Conservation (phyloP, 2,797 vertebrate species). For the Ciconia nigra region DNA sequence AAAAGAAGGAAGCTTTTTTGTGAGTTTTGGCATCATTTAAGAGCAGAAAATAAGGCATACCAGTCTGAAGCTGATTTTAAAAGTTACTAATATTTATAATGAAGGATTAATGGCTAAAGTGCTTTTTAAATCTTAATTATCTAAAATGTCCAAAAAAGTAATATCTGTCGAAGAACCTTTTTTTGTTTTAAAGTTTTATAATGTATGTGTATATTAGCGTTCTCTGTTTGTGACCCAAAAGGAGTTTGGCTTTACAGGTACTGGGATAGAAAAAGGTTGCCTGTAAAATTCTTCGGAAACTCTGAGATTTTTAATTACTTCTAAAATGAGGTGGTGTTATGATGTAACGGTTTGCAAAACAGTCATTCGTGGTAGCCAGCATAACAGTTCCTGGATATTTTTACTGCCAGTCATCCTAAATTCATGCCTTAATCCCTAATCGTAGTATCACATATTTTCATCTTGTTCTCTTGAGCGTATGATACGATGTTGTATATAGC, state of each 20-base stretch:
- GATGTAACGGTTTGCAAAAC: neutral
- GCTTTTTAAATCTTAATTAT: neutral
- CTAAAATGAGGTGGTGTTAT: neutral
- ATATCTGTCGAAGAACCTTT: neutral
- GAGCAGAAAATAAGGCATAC: fast-evolving
- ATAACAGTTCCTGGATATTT: neutral
- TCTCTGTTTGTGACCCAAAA: neutral
- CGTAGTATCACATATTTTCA: neutral
- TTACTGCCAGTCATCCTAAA: neutral
- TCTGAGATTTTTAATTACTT: neutral
- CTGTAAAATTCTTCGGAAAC: neutral
- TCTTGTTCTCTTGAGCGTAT: neutral
- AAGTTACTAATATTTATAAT: neutral
- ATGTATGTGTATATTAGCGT: fast-evolving
- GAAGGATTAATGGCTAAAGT: neutral
- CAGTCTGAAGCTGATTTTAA: neutral
- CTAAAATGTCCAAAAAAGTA: neutral
- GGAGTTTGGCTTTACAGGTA: neutral
- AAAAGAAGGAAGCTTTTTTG: neutral
- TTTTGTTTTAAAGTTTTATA: neutral
- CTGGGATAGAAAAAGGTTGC: neutral
- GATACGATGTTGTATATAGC: neutral
- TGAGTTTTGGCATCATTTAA: neutral
- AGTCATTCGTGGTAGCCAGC: neutral
- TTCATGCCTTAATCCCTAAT: neutral